Base-by-base conservation (phyloP, 37 sponge, comb jelly and placozoan species). In the Aphrocallistes beatrix region DNA sequence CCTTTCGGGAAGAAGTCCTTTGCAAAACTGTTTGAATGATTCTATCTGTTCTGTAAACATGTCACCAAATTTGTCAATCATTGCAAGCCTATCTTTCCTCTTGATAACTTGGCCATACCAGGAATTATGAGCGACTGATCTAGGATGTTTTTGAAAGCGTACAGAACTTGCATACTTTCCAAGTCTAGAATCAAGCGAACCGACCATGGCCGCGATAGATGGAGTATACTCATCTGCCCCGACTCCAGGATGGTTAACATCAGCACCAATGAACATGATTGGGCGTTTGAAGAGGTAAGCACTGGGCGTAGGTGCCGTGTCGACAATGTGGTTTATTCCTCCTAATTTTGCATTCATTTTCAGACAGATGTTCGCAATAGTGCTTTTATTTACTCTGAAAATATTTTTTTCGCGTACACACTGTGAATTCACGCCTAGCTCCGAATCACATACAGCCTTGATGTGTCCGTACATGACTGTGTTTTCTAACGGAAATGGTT, bases 321-420 rank as follows among this genome's bases (percentile, higher is more conserved):
- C 75, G 3, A 60, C 75, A 51, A 89, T 89, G 84, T 85, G 89
- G 84, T 93, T 93, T 0, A 83, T 83, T 0, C 94, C 94, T 30
- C 94, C 94, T 34, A 93, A 38, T 51, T 91, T 91, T 0, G 87
- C 84, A 38, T 93, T 93, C 49, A 93, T 91, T 51, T 93, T 93
- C 38, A 89, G 51, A 39, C 88, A 88, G 36, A 92, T 51, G 69
- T 92, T 92, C 36, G 88, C 69, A 36, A 91, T 50, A 47, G 91
- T 90, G 25, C 89, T 75, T 21, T 86, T 83, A 82, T 84, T 88
- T 23, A 89, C 60, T 50, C 87, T 60, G 38, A 83, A 50, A 37
- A 91, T 38, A 23, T 90, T 93, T 23, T 84, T 84, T 10, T 87
- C 17, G 32, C 88, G 87, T 45, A 93, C 82, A 38, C 94, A 93